Evolutionary conservation across 2,113 vertebrate species (phyloP).

Genomic region (Amblyopsis rosae): DNA sequence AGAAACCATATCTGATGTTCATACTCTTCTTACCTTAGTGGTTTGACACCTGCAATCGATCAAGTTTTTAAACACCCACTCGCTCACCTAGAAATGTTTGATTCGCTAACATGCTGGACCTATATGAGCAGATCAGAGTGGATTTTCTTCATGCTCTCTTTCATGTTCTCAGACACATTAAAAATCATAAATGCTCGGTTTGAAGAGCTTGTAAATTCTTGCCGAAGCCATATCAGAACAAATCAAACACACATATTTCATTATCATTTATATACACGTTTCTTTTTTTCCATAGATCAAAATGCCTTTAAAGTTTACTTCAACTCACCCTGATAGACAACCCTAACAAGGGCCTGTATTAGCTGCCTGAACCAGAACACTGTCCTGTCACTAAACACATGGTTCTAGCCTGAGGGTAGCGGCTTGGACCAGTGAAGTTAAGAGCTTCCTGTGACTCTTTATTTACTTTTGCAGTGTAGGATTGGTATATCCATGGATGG

Average conservation of each 20-base stretch:
- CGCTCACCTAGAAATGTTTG: not conserved
- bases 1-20: too few species aligned
- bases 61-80: not conserved
- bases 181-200: not conserved
- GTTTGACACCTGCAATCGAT: not conserved
- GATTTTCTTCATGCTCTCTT: not conserved
- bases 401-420: not conserved
- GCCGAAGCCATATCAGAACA: not conserved
- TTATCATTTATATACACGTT: not conserved
- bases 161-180: not conserved
- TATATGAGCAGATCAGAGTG: not conserved
- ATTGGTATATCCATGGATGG: not conserved
- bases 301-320: not conserved
- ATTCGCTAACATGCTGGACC: not conserved
- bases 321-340: not conserved
- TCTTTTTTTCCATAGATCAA: not conserved
- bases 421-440: not conserved
- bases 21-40: too few species aligned
- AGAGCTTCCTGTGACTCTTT: not conserved
- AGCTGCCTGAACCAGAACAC: not conserved
- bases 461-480: conserved; percentile 1
- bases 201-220: not conserved
- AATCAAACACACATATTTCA: not conserved
- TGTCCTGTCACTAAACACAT: not conserved
- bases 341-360: not conserved